These are phyloP conservation scores for Bicyclus anynana DNA, from an alignment of 1,140 invertebrate genomes.

Conservation along the genomic window DNA sequence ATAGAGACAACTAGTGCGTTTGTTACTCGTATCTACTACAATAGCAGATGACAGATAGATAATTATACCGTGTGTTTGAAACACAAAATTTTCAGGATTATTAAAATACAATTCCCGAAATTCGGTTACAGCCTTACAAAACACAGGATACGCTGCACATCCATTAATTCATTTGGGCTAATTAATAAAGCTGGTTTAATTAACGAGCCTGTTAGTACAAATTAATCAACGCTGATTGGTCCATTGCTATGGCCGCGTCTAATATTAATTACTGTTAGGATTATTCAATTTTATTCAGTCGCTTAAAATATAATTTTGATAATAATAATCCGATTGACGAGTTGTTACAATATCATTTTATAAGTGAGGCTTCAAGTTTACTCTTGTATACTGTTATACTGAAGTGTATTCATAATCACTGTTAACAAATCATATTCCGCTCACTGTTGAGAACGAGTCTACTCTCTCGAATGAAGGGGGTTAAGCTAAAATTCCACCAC, in stretches of 20 bases:
- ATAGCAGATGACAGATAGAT: no score
- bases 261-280: slow-evolving; percentile 44
- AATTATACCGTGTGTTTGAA: background rate
- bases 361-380: no score
- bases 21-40: no score
- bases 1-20: no score
- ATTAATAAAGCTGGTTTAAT: slow-evolving; percentile 68
- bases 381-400: no score
- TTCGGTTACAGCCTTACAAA: background rate
- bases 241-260: slow-evolving; percentile 39
- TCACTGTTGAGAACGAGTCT: no score
- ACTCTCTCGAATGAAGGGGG: no score
- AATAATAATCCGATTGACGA: background rate
- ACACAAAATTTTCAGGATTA: background rate
- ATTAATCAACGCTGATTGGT: slow-evolving; percentile 63
- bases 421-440: no score
- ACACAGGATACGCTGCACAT: slow-evolving; percentile 17
- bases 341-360: background rate
- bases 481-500: no score
- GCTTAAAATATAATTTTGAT: slow-evolving; percentile 11
- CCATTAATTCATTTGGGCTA: slow-evolving; percentile 63
- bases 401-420: no score
- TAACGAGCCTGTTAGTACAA: slow-evolving; percentile 64
- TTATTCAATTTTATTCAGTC: slow-evolving; percentile 38
- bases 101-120: background rate